Evolutionary conservation across 2,797 vertebrate genomes (phyloP).

Genomic region (Anabacerthia variegaticeps): DNA sequence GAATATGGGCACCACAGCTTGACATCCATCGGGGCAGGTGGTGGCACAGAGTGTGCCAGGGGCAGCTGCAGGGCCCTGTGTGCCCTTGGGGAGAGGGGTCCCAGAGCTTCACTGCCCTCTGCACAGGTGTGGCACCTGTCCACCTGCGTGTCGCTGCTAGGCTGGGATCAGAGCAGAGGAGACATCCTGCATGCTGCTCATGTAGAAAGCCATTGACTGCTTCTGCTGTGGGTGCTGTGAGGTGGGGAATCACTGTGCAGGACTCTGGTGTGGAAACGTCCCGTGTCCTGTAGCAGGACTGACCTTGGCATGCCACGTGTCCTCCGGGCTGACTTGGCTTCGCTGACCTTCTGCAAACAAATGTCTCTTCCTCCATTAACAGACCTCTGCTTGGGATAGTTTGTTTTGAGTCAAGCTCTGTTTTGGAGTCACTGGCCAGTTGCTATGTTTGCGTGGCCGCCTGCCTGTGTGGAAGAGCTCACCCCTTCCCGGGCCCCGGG

Average conservation of each 20-base stretch:
- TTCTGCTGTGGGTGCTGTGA: accelerated
- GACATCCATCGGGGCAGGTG: background rate
- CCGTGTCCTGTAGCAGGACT: background rate
- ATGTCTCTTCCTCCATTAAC: background rate
- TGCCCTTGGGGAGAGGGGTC: background rate
- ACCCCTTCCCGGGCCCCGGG: background rate
- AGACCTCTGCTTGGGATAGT: background rate
- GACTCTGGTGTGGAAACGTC: background rate
- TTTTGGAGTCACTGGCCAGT: constrained; percentile 26
- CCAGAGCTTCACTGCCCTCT: background rate
- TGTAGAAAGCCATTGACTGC: accelerated
- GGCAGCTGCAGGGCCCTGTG: background rate
- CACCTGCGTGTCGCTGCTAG: background rate
- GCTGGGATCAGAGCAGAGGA: background rate
- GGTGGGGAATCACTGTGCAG: background rate
- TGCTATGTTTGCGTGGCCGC: constrained; percentile 33
- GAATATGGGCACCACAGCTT: background rate
- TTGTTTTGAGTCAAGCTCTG: constrained; percentile 16
- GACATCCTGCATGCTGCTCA: background rate
- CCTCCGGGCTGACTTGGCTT: background rate
- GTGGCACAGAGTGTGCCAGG: accelerated
- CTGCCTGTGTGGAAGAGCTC: background rate
- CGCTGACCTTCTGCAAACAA: background rate
- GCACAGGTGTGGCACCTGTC: background rate
- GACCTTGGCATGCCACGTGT: accelerated